Base-by-base conservation (phyloP, 2,797 vertebrate genomes). In the Eulemur albifrons region DNA sequence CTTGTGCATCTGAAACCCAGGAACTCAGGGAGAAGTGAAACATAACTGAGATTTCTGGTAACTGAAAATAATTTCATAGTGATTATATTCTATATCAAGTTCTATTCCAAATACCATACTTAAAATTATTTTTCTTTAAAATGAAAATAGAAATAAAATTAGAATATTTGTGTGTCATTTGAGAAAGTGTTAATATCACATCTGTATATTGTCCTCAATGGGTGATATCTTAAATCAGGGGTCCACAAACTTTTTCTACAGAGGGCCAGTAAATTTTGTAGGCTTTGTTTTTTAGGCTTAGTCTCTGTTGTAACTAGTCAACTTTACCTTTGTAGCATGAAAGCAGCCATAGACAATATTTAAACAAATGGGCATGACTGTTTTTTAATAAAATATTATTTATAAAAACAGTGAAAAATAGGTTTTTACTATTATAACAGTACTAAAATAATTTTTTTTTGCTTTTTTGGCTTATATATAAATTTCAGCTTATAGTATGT, bases 311-410 rank as follows among this genome's bases (percentile, higher is more conserved):
- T 12, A 86, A 75, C 27, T 40, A 20, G 14, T 63, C 38, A 69
- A 30, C 50, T 80, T 76, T 79, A 17, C 50, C 79, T 23, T 25
- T 57, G 52, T 32, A 86, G 17, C 25, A 7, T 75, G 84, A 85
- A 88, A 84, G 50, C 21, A 70, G 32, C 87, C 63, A 21, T 27
- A 77, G 52, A 21, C n/a, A 52, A 5, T 63, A 76, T n/a, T 81
- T 96, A 72, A 43, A 43, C 10, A 27, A 88, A 67, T 69, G 9
- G 21, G 13, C 30, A 35, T 7, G 48, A 35, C 45, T 67, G 45
- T 73, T 23, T 90, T 95, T 85, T 15, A 93, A 40, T 93, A 88
- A 95, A 94, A 63, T 40, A 32, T 92, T 93, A 50, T 83, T 81
- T 89, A 75, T 0, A 43, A 45, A 70, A 93, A 72, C 40, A 82